These are phyloP conservation scores for Eupithecia subfuscata DNA, from an alignment of 2,888 invertebrate species.

Conservation along the genomic window DNA sequence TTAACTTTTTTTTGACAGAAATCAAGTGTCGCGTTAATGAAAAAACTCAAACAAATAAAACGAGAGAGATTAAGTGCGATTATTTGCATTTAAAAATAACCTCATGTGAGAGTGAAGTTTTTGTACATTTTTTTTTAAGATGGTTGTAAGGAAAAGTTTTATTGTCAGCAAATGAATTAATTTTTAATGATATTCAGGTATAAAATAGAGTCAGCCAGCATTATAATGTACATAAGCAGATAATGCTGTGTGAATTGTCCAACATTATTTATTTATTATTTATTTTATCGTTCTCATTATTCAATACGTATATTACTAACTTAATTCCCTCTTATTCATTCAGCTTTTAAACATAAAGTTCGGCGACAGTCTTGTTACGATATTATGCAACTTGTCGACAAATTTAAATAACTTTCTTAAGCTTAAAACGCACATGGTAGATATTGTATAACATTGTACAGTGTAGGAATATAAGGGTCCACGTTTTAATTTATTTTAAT, in stretches of 20 bases:
- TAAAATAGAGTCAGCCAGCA: too few relatives aligned
- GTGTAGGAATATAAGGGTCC: too few relatives aligned
- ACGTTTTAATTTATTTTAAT: neutral
- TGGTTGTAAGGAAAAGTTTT: neutral
- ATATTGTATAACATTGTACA: neutral
- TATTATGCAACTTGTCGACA: neutral
- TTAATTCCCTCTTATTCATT: neutral
- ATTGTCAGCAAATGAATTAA: neutral
- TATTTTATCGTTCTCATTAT: neutral
- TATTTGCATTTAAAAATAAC: constrained; percentile 32
- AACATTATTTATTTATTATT: too few relatives aligned
- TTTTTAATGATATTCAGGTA: neutral
- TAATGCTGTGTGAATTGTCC: too few relatives aligned
- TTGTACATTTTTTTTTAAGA: neutral
- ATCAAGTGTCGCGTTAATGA: constrained; percentile 42
- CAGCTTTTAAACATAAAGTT: neutral
- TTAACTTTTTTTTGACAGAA: constrained; percentile 44
- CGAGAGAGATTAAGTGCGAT: constrained; percentile 35
- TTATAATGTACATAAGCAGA: too few relatives aligned
- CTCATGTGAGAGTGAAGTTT: neutral
- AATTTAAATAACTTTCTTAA: neutral
- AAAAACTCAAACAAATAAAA: constrained; percentile 26
- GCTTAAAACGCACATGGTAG: neutral
- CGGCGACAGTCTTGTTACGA: neutral
- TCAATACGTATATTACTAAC: neutral